Base-by-base conservation (phyloP, 2,888 invertebrate genomes). In the Acrobeloides nanus region DNA sequence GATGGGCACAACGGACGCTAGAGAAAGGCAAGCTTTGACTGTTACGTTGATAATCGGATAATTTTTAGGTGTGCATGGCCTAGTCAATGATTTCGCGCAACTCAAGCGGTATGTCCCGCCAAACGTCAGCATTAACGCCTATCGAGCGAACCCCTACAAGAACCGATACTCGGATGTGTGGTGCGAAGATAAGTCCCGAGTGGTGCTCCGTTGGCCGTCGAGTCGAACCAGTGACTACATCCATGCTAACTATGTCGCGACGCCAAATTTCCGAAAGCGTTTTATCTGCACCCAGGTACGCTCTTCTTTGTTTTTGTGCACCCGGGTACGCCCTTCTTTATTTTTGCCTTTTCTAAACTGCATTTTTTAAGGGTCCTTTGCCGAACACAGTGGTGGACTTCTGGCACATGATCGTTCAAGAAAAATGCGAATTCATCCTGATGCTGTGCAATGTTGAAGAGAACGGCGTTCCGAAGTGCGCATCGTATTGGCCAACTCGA, bases 381-480 rank as follows among this genome's bases (percentile, higher is more conserved):
- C 40, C 41, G 7, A 38, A 31, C 20, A 58, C 59, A 7, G 29
- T 43, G 18, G 57, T 35, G 15, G 53, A 58, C 31, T 58, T 58
- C 35, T 58, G 61, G 58, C 40, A 46, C n/a, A 58, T 58, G 58
- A 47, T 62, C 12, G 12, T 39, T 21, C 42, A 59, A 31, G 49
- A 58, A 38, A 33, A 57, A 12, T 39, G 35, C 7, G 33, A 44
- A 7, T 43, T 39, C 21, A 21, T 58, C n/a, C 43, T 59, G 17
- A 58, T 58, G 58, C 47, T 67, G 21, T 67, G 67, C 53, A 62
- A 60, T 48, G 32, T 44, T 4, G 47, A 61, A 25, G 66, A 66
- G 44, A 61, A 59, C 15, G 47, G 32, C 15, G 40, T 40, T 56
- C 57, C 84, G 44, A 95, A 95, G 79, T 95, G 95, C 76, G 59